phyloP scores from a whole-genome alignment of 2,888 invertebrate genomes.

The Adelognathus sp. region DNA sequence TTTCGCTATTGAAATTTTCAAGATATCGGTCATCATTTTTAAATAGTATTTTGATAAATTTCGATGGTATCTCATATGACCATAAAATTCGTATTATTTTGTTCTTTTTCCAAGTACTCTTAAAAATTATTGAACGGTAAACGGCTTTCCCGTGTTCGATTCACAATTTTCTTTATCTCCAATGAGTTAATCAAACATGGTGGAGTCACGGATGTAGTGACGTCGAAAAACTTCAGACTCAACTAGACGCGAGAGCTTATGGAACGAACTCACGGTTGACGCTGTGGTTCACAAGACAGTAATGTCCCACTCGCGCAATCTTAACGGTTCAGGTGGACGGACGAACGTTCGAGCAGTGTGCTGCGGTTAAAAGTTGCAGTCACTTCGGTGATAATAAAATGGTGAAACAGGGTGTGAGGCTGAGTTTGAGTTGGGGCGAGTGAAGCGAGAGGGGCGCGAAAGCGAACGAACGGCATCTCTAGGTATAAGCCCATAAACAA shows the following conservation, averaged over 20 bases:
- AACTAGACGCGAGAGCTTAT: conserved; percentile 22
- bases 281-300: conserved; percentile 28
- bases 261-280: not conserved
- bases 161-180: conserved; percentile 3
- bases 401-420: conserved; percentile 44
- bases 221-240: not conserved
- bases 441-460: conserved; percentile 11
- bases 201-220: not conserved
- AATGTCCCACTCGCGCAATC: conserved; percentile 31
- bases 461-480: conserved; percentile 68
- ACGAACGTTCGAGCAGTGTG: not conserved
- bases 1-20: too few species aligned
- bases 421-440: conserved; percentile 40
- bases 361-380: conserved; percentile 29
- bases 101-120: too few species aligned
- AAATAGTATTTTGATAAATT: too few species aligned
- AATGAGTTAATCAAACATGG: not conserved
- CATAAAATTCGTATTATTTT: too few species aligned
- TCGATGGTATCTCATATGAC: too few species aligned
- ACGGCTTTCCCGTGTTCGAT: not conserved
- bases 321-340: conserved; percentile 19
- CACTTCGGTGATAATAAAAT: conserved; percentile 66
- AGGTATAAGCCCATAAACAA: conserved; percentile 74
- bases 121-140: too few species aligned
- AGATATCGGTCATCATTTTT: too few species aligned